Conservation (phyloP, 2,113 vertebrate genomes). For the Corapipo altera region DNA sequence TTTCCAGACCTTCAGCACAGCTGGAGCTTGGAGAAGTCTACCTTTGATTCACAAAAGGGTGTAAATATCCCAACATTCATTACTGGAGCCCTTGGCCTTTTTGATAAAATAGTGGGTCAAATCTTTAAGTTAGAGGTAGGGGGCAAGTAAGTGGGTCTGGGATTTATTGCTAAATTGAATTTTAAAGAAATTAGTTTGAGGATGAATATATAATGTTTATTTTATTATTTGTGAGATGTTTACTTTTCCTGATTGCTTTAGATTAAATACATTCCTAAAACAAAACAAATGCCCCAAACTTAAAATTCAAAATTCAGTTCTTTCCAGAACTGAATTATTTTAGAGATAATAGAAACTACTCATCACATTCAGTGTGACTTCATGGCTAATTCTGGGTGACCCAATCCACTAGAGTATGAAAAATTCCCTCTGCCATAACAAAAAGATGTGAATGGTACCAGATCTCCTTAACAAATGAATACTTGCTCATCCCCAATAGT, state of each 20-base stretch:
- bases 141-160: background rate
- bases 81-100: background rate
- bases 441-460: background rate
- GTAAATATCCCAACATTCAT: background rate
- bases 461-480: background rate
- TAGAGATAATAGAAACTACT: background rate
- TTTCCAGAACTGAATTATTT: background rate
- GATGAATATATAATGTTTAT: background rate
- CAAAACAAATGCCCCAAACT: background rate
- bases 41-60: background rate
- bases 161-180: background rate
- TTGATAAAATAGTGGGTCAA: background rate
- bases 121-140: background rate
- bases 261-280: background rate
- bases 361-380: background rate
- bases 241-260: background rate
- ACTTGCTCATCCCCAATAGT: background rate
- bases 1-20: slow-evolving; percentile 30
- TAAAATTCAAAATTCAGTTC: background rate
- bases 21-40: slow-evolving; percentile 1
- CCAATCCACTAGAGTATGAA: background rate
- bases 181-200: background rate
- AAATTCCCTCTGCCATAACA: background rate
- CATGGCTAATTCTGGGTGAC: background rate
- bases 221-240: background rate